Base-by-base conservation (phyloP, 2,113 vertebrate species). In the Rhabdornis inornatus region DNA sequence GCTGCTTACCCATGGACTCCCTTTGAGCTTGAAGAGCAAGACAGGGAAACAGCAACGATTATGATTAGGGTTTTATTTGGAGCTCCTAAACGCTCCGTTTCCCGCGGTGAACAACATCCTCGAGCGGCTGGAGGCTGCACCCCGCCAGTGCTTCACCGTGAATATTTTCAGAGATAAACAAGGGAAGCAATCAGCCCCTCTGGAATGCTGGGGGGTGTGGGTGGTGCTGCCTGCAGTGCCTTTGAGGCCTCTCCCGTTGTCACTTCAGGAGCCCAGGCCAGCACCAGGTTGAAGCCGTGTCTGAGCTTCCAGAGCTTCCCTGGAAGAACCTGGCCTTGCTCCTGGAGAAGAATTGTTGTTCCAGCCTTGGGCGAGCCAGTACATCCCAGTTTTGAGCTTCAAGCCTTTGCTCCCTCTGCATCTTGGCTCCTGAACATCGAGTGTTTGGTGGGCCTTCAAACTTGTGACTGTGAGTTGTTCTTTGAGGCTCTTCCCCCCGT, bases 141-240 rank as follows among this genome's bases (percentile, higher is more conserved):
- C 82, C 86, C 69, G 11, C 39, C 11, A 0, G 40, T 0, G 53
- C 31, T 45, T 63, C 52, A 1, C 19, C 3, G 79, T 2, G 88
- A 3, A 55, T 15, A 18, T 45, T 39, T 68, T 83, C 76, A 9
- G 63, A 27, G 7, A 13, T 11, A 27, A 92, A 95, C 82, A 88
- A 96, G 83, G 82, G 87, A 69, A 65, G 92, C 92, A 96, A 90
- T 88, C 93, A 95, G 79, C 86, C 68, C 90, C 90, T 90, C 50
- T 50, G 82, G 94, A 37, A 39, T 9, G 31, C 7, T 1, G 7
- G 31, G 40, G 59, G 68, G 5, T 13, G 93, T 93, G 90, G 92
- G 94, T 69, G 93, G 82, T 11, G 70, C 49, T 55, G 59, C 95
- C 78, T 83, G 71, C 95, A 0, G 85, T 71, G 95, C 85, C 59